These are phyloP conservation scores for Rhineura floridana DNA, from an alignment of 2,113 vertebrate genomes.

Conservation along the genomic window DNA sequence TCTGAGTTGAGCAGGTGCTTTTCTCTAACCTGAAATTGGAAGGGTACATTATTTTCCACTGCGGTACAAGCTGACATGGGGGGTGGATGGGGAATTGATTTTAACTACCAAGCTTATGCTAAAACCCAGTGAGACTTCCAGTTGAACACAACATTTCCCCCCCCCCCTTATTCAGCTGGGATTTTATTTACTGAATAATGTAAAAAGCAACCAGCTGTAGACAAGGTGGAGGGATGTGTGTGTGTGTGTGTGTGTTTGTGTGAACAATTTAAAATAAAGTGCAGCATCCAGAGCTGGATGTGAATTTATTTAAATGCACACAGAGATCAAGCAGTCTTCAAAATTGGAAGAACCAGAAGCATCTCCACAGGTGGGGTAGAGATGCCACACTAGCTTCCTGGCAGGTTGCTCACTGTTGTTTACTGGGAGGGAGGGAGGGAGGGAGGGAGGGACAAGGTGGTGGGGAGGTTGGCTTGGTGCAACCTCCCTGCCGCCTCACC, in stretches of 20 bases:
- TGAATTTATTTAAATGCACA: conserved; percentile 51
- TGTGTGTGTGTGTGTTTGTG: background rate
- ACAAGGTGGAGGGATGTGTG: conserved; percentile 56
- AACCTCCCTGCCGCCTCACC: too few relatives aligned
- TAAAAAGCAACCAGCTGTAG: conserved; percentile 68
- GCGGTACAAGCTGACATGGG: conserved; percentile 62
- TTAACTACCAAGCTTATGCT: conserved; percentile 67
- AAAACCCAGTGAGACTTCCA: conserved; percentile 69
- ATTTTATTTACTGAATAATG: conserved; percentile 70
- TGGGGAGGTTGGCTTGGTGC: too few relatives aligned
- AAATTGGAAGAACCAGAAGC: background rate
- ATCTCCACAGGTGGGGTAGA: too few relatives aligned
- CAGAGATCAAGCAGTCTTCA: conserved; percentile 32
- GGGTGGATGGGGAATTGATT: conserved; percentile 49
- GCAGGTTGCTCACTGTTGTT: too few relatives aligned
- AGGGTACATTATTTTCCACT: conserved; percentile 55
- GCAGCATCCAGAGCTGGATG: conserved; percentile 50
- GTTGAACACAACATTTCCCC: conserved; percentile 44
- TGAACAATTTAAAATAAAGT: conserved; percentile 58
- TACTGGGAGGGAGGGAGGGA: too few relatives aligned
- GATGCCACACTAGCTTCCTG: too few relatives aligned
- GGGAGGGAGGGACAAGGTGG: too few relatives aligned
- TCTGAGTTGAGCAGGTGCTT: conserved; percentile 57
- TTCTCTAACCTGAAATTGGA: conserved; percentile 56
- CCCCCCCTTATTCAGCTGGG: conserved; percentile 51